phyloP scores from a whole-genome alignment of 2,113 vertebrate genomes.

The Salvelinus namaycush region DNA sequence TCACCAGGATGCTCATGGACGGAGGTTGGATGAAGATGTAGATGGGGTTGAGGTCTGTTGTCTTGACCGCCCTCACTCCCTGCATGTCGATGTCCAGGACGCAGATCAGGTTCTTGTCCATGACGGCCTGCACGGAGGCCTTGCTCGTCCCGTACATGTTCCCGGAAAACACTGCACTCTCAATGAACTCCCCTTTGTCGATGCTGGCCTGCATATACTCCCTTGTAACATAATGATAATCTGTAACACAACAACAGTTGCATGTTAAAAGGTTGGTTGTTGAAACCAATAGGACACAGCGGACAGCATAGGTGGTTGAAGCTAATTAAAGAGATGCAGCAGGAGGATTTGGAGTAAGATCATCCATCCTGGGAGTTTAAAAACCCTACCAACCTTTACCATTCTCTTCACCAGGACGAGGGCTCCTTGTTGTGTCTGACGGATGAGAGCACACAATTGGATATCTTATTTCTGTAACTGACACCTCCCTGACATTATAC shows the following conservation, averaged over 20 bases:
- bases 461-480: too few species aligned
- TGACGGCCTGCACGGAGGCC: constrained; percentile 85
- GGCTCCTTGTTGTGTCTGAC: constrained; percentile 91
- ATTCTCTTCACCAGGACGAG: constrained; percentile 86
- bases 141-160: constrained; percentile 97
- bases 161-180: constrained; percentile 90
- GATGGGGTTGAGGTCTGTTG: constrained; percentile 85
- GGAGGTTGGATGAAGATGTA: constrained; percentile 93
- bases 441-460: neutral
- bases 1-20: constrained; percentile 84
- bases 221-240: constrained; percentile 92
- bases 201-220: constrained; percentile 86
- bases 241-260: constrained; percentile 57
- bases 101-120: constrained; percentile 93
- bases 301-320: too few species aligned
- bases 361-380: neutral
- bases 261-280: too few species aligned
- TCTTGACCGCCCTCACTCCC: constrained; percentile 92
- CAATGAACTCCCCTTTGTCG: constrained; percentile 84
- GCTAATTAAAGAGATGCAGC: neutral
- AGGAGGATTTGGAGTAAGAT: too few species aligned
- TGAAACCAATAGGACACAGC: too few species aligned
- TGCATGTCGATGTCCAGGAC: constrained; percentile 96
- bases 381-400: constrained; percentile 84
- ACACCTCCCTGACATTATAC: neutral